These are phyloP conservation scores for Carettochelys insculpta DNA, from an alignment of 2,113 vertebrate genomes.

Conservation along the genomic window DNA sequence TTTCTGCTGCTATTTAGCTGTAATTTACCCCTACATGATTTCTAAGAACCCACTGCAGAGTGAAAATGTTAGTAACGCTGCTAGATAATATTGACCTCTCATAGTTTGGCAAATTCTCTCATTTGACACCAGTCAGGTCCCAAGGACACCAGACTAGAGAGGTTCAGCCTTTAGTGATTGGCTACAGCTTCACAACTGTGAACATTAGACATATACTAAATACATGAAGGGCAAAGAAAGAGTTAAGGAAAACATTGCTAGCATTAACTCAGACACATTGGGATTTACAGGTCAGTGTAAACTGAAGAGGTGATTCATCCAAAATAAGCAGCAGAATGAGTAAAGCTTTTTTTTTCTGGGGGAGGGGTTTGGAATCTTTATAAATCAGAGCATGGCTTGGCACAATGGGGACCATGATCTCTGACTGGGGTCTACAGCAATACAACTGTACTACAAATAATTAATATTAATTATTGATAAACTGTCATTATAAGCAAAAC, in stretches of 20 bases:
- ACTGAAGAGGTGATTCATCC: not conserved
- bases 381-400: not conserved
- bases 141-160: too few species aligned
- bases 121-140: too few species aligned
- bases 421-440: not conserved
- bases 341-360: not conserved
- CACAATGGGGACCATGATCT: not conserved
- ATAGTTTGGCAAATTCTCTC: too few species aligned
- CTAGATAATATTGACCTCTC: too few species aligned
- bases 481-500: not conserved
- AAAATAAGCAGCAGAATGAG: slow-evolving; percentile 9
- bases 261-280: not conserved
- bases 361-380: too few species aligned
- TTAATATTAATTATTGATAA: not conserved
- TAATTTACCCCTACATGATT: too few species aligned
- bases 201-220: not conserved
- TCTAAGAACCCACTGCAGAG: too few species aligned
- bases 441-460: not conserved
- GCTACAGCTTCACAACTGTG: not conserved
- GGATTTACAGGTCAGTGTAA: not conserved
- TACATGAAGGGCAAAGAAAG: accelerated
- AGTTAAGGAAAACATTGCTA: not conserved
- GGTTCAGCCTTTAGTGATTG: too few species aligned
- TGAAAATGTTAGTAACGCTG: too few species aligned
- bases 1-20: too few species aligned